Conservation (phyloP, 2,113 vertebrate species). For the Melanerpes aurifrons region DNA sequence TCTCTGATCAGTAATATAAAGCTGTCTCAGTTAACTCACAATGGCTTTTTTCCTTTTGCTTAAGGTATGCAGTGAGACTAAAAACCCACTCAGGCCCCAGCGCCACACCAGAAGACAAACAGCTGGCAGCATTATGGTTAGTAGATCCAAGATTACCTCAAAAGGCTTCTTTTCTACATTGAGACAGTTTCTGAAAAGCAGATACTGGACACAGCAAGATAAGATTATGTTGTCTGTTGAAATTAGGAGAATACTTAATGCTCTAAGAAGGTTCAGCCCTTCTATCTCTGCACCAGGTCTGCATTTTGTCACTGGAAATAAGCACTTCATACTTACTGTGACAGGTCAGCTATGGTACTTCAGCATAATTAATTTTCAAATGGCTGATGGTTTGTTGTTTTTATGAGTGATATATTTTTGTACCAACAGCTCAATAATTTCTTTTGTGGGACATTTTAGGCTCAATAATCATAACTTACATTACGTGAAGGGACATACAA, state of each 20-base stretch:
- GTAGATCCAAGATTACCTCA: slow-evolving; percentile 43
- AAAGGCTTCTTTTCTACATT: neutral
- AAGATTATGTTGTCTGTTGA: neutral
- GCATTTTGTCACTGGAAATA: slow-evolving; percentile 30
- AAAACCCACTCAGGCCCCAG: slow-evolving; percentile 92
- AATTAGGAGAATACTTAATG: neutral
- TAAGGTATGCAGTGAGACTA: slow-evolving; percentile 96
- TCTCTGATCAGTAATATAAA: neutral
- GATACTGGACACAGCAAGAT: neutral
- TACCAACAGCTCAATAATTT: slow-evolving; percentile 20
- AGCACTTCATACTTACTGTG: slow-evolving; percentile 13
- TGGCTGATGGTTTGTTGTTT: slow-evolving; percentile 54
- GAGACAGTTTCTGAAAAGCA: neutral
- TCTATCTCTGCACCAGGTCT: neutral
- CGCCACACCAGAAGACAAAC: slow-evolving; percentile 92
- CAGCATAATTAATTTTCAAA: slow-evolving; percentile 46
- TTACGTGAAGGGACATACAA: slow-evolving; percentile 10
- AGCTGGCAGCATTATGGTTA: slow-evolving; percentile 95
- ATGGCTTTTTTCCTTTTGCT: slow-evolving; percentile 34
- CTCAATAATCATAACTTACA: slow-evolving; percentile 52
- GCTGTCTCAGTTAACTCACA: neutral
- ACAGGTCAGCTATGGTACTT: neutral
- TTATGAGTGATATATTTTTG: slow-evolving; percentile 43
- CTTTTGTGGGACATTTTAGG: slow-evolving; percentile 41
- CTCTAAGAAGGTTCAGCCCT: neutral